Conservation (phyloP, 2,113 vertebrate genomes). For the Menura novaehollandiae region DNA sequence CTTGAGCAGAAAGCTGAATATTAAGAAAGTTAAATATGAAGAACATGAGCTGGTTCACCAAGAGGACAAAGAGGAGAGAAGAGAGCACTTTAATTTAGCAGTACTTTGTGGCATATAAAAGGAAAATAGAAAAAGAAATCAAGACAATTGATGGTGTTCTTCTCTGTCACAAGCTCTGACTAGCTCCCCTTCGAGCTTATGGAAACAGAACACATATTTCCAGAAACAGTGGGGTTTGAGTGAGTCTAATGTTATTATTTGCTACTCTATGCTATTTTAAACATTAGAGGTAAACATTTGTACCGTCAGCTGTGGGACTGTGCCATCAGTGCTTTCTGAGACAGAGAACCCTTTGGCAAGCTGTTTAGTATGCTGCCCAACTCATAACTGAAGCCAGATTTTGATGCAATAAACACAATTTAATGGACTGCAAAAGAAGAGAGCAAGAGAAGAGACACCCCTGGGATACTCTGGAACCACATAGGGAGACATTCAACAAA, state of each 20-base stretch:
- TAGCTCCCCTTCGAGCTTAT: neutral
- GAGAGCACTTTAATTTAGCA: neutral
- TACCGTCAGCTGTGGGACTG: neutral
- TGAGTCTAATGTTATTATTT: neutral
- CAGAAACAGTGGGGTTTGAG: neutral
- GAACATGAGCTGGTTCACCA: neutral
- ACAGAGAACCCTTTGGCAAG: neutral
- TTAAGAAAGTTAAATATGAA: neutral
- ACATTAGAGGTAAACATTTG: neutral
- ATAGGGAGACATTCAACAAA: neutral
- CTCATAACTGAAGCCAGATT: neutral
- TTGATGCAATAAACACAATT: neutral
- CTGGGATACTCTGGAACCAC: neutral
- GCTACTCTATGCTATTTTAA: neutral
- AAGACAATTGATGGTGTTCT: neutral
- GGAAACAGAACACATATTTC: neutral
- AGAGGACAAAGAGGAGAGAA: neutral
- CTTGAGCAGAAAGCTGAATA: neutral
- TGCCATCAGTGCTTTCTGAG: neutral
- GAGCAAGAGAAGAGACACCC: neutral
- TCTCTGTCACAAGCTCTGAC: neutral
- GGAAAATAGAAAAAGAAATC: neutral
- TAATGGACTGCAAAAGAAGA: neutral
- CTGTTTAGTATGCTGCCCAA: neutral
- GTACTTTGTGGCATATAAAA: neutral